A percentile compares a stretch with the other conserved stretches of the same genome.
Evolutionary conservation across 2,797 vertebrate species (phyloP).

Genomic region (Schizopygopsis malacanthus): DNA sequence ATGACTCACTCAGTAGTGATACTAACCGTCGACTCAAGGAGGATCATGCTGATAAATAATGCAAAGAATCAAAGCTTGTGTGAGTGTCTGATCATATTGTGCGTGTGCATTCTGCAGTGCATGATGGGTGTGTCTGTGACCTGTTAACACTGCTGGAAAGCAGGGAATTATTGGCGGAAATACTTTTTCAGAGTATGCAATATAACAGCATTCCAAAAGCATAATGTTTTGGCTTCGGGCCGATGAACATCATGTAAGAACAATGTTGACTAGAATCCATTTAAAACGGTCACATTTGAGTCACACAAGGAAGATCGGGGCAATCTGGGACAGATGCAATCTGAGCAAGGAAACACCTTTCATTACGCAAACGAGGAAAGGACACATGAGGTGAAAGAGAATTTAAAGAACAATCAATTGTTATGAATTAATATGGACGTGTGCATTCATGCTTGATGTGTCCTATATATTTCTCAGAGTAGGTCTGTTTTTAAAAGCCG

Average conservation of each 20-base stretch:
- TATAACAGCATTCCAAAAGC: slow-evolving; percentile 13
- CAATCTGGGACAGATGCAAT: slow-evolving; percentile 2
- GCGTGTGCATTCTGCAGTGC: neutral
- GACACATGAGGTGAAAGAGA: neutral
- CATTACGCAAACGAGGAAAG: neutral
- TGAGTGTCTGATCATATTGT: neutral
- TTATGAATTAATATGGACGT: slow-evolving; percentile 13
- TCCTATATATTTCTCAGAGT: neutral
- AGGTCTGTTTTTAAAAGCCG: neutral
- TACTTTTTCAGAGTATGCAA: neutral
- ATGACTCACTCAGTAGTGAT: slow-evolving; percentile 17
- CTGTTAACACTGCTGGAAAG: slow-evolving; percentile 22
- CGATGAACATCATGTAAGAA: neutral
- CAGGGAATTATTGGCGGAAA: slow-evolving; percentile 6
- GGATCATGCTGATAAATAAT: slow-evolving; percentile 58
- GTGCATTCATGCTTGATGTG: slow-evolving; percentile 11
- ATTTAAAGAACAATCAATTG: neutral
- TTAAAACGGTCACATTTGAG: slow-evolving; percentile 4
- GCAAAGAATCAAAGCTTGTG: slow-evolving; percentile 39
- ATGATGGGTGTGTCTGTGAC: slow-evolving; percentile 19
- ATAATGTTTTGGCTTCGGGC: slow-evolving; percentile 1
- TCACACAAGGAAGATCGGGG: neutral
- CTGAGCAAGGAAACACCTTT: neutral
- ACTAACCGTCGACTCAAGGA: slow-evolving; percentile 12
- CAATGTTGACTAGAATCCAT: slow-evolving; percentile 12